Evolutionary conservation across 2,797 vertebrate species (phyloP).

Genomic region (Orientallactaga sibirica): DNA sequence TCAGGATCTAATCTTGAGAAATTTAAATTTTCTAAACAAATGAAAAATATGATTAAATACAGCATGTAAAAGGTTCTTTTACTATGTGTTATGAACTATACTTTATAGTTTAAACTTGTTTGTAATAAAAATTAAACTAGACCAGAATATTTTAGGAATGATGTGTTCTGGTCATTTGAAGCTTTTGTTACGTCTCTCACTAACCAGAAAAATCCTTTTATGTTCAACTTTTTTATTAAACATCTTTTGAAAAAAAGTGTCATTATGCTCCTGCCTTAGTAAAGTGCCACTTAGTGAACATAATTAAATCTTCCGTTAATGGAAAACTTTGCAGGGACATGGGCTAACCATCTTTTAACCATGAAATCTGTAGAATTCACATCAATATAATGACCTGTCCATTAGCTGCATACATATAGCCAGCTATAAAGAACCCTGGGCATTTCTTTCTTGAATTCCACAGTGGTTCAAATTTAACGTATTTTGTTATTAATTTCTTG

Average conservation of each 20-base stretch:
- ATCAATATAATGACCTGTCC: background rate
- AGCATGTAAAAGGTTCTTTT: background rate
- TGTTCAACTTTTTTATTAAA: constrained; percentile 32
- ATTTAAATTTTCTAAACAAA: constrained; percentile 32
- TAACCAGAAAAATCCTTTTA: constrained; percentile 16
- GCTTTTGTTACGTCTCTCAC: constrained; percentile 41
- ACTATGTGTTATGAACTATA: constrained; percentile 4
- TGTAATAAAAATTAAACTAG: constrained; percentile 16
- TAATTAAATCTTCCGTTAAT: constrained; percentile 35
- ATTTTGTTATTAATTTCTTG: constrained; percentile 36
- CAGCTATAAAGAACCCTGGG: background rate
- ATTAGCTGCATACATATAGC: background rate
- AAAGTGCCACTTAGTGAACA: constrained; percentile 22
- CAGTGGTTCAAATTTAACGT: background rate
- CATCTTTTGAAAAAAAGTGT: constrained; percentile 5
- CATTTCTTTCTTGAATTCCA: constrained; percentile 35
- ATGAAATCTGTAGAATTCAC: background rate
- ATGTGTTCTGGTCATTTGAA: background rate
- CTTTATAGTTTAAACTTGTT: constrained; percentile 12
- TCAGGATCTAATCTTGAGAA: background rate
- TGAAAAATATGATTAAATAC: constrained; percentile 18
- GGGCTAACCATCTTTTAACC: background rate
- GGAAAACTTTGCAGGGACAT: constrained; percentile 11
- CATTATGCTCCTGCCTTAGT: constrained; percentile 26
- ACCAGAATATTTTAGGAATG: constrained; percentile 31